phyloP scores from a whole-genome alignment of 2,113 vertebrate species.

The Periophthalmodon schlosseri region DNA sequence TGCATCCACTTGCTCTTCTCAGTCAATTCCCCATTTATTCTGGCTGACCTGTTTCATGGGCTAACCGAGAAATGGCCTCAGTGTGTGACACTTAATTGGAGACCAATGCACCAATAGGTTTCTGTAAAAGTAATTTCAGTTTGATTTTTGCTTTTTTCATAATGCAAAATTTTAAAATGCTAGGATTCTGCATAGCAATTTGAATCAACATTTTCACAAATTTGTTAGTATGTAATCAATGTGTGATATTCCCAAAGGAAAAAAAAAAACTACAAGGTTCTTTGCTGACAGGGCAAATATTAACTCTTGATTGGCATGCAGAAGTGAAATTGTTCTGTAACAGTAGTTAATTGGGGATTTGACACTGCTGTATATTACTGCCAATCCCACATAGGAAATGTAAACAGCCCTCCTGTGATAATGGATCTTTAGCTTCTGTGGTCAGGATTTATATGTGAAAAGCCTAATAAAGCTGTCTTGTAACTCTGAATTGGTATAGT shows the following conservation, averaged over 20 bases:
- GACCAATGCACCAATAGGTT: not conserved
- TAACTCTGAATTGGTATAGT: not conserved
- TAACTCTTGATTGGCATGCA: constrained; percentile 44
- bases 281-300: constrained; percentile 17
- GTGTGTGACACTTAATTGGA: constrained; percentile 56
- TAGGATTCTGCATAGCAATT: not conserved
- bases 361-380: not conserved
- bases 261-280: not conserved
- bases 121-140: not conserved
- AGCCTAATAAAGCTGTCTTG: constrained; percentile 42
- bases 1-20: constrained; percentile 21
- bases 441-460: constrained; percentile 30
- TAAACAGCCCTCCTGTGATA: not conserved
- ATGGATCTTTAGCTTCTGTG: not conserved
- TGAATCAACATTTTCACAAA: not conserved
- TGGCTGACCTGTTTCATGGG: constrained; percentile 69
- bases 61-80: constrained; percentile 38
- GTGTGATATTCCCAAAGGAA: not conserved
- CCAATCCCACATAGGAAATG: not conserved
- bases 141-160: not conserved
- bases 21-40: constrained; percentile 41
- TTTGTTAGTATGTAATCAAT: not conserved
- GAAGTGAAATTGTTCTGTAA: constrained; percentile 44
- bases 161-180: not conserved
- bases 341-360: constrained; percentile 29